phyloP scores from a whole-genome alignment of 1,140 invertebrate genomes.

The Euwallacea similis region DNA sequence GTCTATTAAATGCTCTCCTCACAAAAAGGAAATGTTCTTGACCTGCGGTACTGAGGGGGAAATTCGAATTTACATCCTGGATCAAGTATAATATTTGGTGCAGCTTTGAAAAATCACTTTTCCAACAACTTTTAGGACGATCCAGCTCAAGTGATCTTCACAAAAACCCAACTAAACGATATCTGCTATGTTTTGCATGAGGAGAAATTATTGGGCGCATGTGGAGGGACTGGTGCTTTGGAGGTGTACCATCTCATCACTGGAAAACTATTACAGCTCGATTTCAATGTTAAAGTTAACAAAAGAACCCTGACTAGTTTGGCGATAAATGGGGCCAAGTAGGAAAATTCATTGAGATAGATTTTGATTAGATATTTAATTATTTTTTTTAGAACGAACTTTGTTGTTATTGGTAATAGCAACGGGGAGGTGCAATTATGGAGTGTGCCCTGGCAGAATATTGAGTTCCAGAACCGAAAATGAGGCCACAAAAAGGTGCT shows the following conservation, averaged over 20 bases:
- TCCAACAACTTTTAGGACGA: constrained; percentile 41
- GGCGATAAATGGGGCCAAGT: constrained; percentile 41
- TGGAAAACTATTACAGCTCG: constrained; percentile 40
- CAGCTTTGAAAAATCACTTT: constrained; percentile 8
- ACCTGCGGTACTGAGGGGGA: constrained; percentile 47
- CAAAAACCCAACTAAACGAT: constrained; percentile 39
- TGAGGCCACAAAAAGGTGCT: too few species aligned
- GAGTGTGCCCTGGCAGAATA: constrained; percentile 46
- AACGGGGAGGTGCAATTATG: constrained; percentile 49
- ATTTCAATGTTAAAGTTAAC: constrained; percentile 35
- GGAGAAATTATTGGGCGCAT: constrained; percentile 47
- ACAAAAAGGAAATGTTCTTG: constrained; percentile 49
- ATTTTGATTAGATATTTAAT: constrained; percentile 2
- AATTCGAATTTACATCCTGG: constrained; percentile 49
- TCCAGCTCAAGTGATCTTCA: constrained; percentile 49
- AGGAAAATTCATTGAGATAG: background rate
- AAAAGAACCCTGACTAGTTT: constrained; percentile 37
- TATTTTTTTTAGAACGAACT: constrained; percentile 38
- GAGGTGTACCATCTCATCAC: constrained; percentile 46
- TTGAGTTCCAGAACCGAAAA: background rate
- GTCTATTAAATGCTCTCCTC: constrained; percentile 46
- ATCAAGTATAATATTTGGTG: constrained; percentile 41
- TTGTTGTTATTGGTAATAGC: constrained; percentile 45
- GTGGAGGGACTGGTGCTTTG: constrained; percentile 41
- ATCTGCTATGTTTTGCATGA: constrained; percentile 48